Conservation (phyloP, 2,113 vertebrate species). For the Ceratotherium simum region DNA sequence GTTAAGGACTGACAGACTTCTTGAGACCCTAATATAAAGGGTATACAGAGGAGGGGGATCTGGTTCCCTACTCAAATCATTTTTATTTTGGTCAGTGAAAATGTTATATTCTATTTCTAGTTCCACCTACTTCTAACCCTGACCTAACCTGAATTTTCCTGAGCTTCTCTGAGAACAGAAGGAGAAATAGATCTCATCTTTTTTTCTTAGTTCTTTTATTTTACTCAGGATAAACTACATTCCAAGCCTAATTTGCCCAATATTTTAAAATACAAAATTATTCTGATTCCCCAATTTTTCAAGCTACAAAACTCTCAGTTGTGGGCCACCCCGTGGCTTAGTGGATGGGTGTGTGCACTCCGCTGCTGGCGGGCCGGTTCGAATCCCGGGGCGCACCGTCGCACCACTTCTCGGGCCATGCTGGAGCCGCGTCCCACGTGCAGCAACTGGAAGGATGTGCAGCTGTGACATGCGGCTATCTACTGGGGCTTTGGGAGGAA, state of each 20-base stretch:
- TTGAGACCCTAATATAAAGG: not conserved
- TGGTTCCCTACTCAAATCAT: not conserved
- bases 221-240: not conserved
- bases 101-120: slow-evolving; percentile 18
- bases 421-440: too few species aligned
- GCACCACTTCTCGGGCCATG: too few species aligned
- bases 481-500: too few species aligned
- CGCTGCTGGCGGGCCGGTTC: too few species aligned
- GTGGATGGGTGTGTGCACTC: too few species aligned
- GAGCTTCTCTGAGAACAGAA: slow-evolving; percentile 26
- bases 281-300: not conserved
- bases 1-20: not conserved
- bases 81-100: not conserved
- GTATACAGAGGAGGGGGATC: not conserved
- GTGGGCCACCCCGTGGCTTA: too few species aligned
- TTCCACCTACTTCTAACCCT: slow-evolving; percentile 36
- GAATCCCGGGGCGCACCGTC: too few species aligned
- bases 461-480: too few species aligned
- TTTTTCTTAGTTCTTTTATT: not conserved
- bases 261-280: slow-evolving; percentile 11
- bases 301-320: not conserved
- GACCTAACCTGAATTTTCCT: slow-evolving; percentile 41
- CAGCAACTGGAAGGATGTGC: too few species aligned
- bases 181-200: not conserved
- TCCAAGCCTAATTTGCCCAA: not conserved